These are phyloP conservation scores for Varanus salvator DNA, from an alignment of 2,113 vertebrate species.

Conservation along the genomic window DNA sequence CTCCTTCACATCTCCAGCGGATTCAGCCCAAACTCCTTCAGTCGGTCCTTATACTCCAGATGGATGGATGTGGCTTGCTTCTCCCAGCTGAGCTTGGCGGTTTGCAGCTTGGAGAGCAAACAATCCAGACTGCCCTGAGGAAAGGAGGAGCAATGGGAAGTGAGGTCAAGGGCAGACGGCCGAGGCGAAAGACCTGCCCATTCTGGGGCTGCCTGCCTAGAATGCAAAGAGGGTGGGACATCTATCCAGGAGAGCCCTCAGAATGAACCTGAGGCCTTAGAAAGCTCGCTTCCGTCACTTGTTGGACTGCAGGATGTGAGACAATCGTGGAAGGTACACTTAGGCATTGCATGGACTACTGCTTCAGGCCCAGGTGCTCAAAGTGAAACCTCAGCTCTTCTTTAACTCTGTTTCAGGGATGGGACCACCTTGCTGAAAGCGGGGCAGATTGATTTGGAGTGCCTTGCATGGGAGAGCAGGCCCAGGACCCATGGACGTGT, in stretches of 20 bases:
- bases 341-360: background rate
- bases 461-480: background rate
- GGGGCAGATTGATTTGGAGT: background rate
- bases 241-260: background rate
- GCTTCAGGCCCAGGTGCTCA: background rate
- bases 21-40: slow-evolving; percentile 78
- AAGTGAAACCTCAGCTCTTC: background rate
- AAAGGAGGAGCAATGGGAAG: background rate
- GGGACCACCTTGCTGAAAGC: background rate
- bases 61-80: slow-evolving; percentile 51
- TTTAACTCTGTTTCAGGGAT: background rate
- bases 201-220: too few relatives aligned
- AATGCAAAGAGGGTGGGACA: background rate
- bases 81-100: slow-evolving; percentile 65
- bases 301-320: too few relatives aligned
- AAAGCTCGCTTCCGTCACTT: background rate
- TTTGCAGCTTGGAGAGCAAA: slow-evolving; percentile 72
- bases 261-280: too few relatives aligned
- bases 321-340: background rate
- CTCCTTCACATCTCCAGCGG: slow-evolving; percentile 60
- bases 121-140: slow-evolving; percentile 76
- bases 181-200: background rate
- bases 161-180: background rate
- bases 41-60: slow-evolving; percentile 67
- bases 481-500: background rate